Base-by-base conservation (phyloP, 2,113 vertebrate genomes). In the Zosterops japonicus region DNA sequence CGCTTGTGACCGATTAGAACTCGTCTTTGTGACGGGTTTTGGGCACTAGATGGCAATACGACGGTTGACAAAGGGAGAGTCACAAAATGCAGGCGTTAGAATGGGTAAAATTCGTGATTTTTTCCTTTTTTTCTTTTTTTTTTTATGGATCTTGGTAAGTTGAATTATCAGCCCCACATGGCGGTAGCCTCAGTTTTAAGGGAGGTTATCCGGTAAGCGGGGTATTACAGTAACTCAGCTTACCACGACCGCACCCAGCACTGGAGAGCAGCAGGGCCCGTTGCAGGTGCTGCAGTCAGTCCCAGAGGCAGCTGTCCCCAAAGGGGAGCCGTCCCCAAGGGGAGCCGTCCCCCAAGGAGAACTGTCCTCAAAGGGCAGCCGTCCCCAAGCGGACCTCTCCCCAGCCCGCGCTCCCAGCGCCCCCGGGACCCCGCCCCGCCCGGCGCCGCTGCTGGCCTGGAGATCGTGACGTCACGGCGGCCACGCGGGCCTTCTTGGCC, bases 351-450 rank as follows among this genome's bases (percentile, higher is more conserved):
- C 39, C 39, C 39, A 36, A 36, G 36, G 36, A 36, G 36, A 36
- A 36, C 0, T 2, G 24, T 8, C 20, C 21, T 20, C 47, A 2
- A 1, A 2, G 0, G 0, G 23, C 5, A 4, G 0, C 27, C 0
- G 1, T 5, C 44, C 44, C 20, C 44, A 46, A 20, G 46, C 39
- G 11, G 11, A 39, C 39, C 39, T 39, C 39, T 39, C 11, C 39
- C 39, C 39, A 39, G 39, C 39, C 46, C 21, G 46, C 46, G 20
- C 46, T 11, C 46, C 46, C 20, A 21, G 4, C 1, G 0, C 57
- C 6, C 22, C 2, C 39, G 4, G 1, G 2, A 2, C 25, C 14
- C 6, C 44, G 0, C 49, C 52, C 28, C 14, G 7, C 55, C 27
- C 25, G 10, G 1, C 14, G 14, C 57, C 6, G 16, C 31, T 25